Evolutionary conservation across 2,888 invertebrate genomes (phyloP), one percentile per base, ranked within the genome.

Genomic region (Lasioglossum lativentre): DNA sequence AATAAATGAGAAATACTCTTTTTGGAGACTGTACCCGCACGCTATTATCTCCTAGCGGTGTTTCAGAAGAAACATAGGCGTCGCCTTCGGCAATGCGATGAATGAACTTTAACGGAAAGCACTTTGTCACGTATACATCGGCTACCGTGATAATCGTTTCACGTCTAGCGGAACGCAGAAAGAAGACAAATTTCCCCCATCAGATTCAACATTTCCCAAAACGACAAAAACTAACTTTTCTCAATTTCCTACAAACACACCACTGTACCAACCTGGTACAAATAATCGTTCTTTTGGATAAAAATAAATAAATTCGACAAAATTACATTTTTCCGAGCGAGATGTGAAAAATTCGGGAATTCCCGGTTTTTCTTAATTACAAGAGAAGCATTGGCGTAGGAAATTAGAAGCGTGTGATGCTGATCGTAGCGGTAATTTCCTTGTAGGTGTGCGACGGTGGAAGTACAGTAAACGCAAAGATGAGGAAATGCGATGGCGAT

Each of bases 1-100:
- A 63, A 85, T 88, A 89, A 88, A 89, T 90, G 84, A 76, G 82
- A 88, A 85, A 90, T 85, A 90, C 83, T 90, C 90, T 90, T 90
- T 88, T 88, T 87, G 89, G 86, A 80, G 93, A 93, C 92, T 93
- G 93, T 92, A 93, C 92, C 90, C 87, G 91, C 86, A 89, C 89
- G 93, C 93, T 93, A 93, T 93, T 93, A 93, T 93, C 93, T 93
- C 90, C 93, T 93, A 93, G 93, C 93, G 93, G 93, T 93, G 93
- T 92, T 94, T 93, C 94, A 93, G 93, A 94, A 92, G 93, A 93
- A 92, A 91, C 93, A 93, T 92, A 90, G 93, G 93, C 92, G 93
- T 92, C 91, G 90, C 91, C 89, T 80, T 89, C 90, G 88, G 89
- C 89, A 88, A 81, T 80, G 82, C 85, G 80, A 88, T 91, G 92